Evolutionary conservation across 2,113 vertebrate species (phyloP).

Genomic region (Xenopus tropicalis): UCB_Xtro_10.0 CM004446.2:151589501-151590000

Average conservation of each 20-base stretch:
- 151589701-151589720: conserved; percentile 54
- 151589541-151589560: conserved; percentile 59
- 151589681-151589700: conserved; percentile 50
- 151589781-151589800: conserved; percentile 66
- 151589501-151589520: conserved; percentile 28
- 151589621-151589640: conserved; percentile 43
- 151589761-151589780: conserved; percentile 72
- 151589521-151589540: conserved; percentile 62
- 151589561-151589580: conserved; percentile 68
- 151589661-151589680: conserved; percentile 46
- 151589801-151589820: conserved; percentile 59
- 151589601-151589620: conserved; percentile 54
- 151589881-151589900: conserved; percentile 57
- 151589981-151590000: too few relatives aligned
- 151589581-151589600: conserved; percentile 66
- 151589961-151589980: background rate
- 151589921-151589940: conserved; percentile 65
- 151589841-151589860: conserved; percentile 64
- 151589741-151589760: conserved; percentile 77
- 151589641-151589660: conserved; percentile 33
- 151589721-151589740: conserved; percentile 47
- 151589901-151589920: conserved; percentile 81
- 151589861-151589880: conserved; percentile 62
- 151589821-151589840: conserved; percentile 74
- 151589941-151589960: background rate